These are phyloP conservation scores for Drosophila tsacasi DNA, from an alignment of 1,140 invertebrate species.

Conservation along the genomic window DNA sequence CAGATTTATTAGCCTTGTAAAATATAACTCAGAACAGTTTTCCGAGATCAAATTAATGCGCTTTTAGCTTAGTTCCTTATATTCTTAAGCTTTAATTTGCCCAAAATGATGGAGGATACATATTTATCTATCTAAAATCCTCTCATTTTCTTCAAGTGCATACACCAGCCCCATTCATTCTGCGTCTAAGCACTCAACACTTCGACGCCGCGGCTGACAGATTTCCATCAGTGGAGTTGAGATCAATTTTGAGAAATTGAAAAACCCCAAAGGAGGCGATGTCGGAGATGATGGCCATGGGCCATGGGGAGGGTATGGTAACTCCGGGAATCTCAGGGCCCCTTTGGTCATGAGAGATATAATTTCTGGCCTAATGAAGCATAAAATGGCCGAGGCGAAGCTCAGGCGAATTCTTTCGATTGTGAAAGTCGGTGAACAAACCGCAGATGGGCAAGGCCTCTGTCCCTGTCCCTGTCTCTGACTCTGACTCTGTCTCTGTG, in stretches of 20 bases:
- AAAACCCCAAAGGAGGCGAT: constrained; percentile 31
- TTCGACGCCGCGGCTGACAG: constrained; percentile 45
- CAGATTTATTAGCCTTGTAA: too few species aligned
- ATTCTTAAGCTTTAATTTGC: too few species aligned
- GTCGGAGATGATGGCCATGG: constrained; percentile 47
- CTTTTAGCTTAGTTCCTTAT: too few species aligned
- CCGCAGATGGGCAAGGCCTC: constrained; percentile 25
- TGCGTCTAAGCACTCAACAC: constrained; percentile 42
- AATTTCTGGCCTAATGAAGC: constrained; percentile 80
- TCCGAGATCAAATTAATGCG: too few species aligned
- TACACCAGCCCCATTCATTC: constrained; percentile 15
- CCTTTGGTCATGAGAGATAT: constrained; percentile 60
- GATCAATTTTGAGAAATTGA: constrained; percentile 72
- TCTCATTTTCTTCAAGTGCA: neutral
- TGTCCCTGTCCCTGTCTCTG: too few species aligned
- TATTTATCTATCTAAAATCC: too few species aligned
- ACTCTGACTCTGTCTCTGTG: neutral
- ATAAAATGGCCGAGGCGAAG: constrained; percentile 64
- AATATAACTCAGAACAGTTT: too few species aligned
- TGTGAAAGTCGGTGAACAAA: constrained; percentile 45
- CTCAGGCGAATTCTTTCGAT: constrained; percentile 50
- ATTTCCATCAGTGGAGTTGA: constrained; percentile 71
- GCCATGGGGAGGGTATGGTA: neutral
- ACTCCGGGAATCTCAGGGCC: constrained; percentile 28
- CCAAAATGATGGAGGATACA: too few species aligned